Percentiles rank a stretch among this genome's conserved stretches.
These are phyloP conservation scores for Colossoma macropomum DNA, from an alignment of 2,113 vertebrate species.

Conservation along the genomic window DNA sequence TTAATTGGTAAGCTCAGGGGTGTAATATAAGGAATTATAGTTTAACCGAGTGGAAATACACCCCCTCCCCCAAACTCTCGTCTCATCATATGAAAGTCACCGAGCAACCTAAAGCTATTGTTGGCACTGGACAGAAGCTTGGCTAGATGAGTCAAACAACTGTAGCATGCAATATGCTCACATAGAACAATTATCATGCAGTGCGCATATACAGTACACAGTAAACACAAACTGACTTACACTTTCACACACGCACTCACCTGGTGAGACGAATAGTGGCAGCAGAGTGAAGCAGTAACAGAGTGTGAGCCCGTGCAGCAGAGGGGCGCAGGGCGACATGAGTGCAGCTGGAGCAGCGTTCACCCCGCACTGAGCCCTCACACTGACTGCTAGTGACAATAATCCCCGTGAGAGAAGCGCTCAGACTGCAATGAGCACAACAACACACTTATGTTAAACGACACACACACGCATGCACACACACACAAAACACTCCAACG, in stretches of 20 bases:
- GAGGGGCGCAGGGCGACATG: conserved; percentile 32
- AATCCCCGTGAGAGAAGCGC: conserved; percentile 37
- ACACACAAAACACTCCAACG: not conserved
- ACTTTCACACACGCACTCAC: conserved; percentile 37
- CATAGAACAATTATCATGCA: not conserved
- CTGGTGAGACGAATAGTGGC: conserved; percentile 32
- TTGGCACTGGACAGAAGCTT: not conserved
- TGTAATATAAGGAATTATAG: not conserved
- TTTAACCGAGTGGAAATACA: not conserved
- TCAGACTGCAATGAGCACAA: conserved; percentile 23
- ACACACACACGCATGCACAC: conserved; percentile 1
- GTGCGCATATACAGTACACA: not conserved
- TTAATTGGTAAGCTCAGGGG: not conserved
- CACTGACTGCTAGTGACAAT: conserved; percentile 38
- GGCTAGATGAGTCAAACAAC: not conserved
- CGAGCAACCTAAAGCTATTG: not conserved
- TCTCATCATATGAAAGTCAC: not conserved
- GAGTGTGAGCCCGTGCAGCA: conserved; percentile 22
- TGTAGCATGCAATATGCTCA: not conserved
- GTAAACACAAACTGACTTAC: conserved; percentile 3
- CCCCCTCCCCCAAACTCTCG: not conserved
- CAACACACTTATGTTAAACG: conserved; percentile 22
- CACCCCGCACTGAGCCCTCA: conserved; percentile 11
- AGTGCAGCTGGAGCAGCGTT: conserved; percentile 38
- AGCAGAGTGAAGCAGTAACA: conserved; percentile 27